Evolutionary conservation across 2,888 invertebrate species (phyloP), one percentile per base, ranked within the genome.

Genomic region (Hipparchia semele): DNA sequence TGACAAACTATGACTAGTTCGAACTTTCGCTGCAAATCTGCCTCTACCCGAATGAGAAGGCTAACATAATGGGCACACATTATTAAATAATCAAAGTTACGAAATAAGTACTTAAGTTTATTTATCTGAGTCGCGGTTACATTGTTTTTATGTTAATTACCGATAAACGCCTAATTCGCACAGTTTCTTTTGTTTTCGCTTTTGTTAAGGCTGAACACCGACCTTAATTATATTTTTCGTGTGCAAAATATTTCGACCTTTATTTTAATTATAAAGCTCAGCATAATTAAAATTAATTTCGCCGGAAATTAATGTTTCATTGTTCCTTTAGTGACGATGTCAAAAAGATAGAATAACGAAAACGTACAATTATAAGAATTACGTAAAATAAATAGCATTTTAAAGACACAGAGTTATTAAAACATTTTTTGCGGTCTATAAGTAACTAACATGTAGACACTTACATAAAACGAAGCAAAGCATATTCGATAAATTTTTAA

Each of bases 71-170:
- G 10, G 23, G 33, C 33, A 51, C 13, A 58, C 58, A 6, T 54
- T 65, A 8, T 68, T 68, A 60, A 60, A 60, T 51, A 68, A 68
- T 45, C 8, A 62, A 53, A 46, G 23, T 61, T 61, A 69, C 49
- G 69, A 69, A 69, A 69, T 54, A 69, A 23, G 61, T 61, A 69
- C 23, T 61, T 69, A 45, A 69, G 87, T 89, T 87, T 90, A 86
- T 86, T 90, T 87, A 84, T 33, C 86, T 84, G 79, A 82, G 68
- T 65, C 72, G 77, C 73, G 72, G 73, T 76, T 75, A 76, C 79
- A 86, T 85, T 87, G 85, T 81, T 79, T 81, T 82, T 80, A 80
- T 77, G 79, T 76, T 74, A 77, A 77, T 76, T 72, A 76, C 39
- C 73, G 49, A 77, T 75, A 71, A 75, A 23, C 72, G 53, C 54